Conservation (phyloP, 2,797 vertebrate genomes). For the Botia kubotai region DNA sequence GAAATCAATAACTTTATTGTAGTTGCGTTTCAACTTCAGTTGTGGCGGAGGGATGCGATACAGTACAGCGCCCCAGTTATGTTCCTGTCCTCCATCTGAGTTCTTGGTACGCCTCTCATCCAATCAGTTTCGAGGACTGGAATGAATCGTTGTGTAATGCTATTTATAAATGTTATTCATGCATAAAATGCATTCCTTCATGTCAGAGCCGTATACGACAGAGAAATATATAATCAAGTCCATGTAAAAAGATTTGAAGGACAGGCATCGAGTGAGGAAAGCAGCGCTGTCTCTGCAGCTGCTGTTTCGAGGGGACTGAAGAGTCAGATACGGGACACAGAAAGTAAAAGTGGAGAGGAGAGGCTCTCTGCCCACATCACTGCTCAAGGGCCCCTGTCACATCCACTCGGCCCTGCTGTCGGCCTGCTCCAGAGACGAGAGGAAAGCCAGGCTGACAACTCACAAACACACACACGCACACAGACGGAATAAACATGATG, state of each 20-base stretch:
- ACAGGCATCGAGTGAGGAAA: conserved; percentile 27
- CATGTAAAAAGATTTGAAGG: conserved; percentile 30
- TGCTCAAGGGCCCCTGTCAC: conserved; percentile 20
- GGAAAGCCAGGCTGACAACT: conserved; percentile 35
- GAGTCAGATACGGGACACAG: conserved; percentile 32
- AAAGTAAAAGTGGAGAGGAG: conserved; percentile 28
- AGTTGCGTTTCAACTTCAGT: neutral
- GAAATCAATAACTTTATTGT: neutral
- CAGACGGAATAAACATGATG: conserved; percentile 13
- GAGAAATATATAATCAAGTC: neutral
- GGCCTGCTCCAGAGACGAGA: conserved; percentile 14
- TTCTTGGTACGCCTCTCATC: neutral
- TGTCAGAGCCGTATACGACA: neutral
- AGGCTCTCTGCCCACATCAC: conserved; percentile 27
- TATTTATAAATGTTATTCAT: conserved; percentile 21
- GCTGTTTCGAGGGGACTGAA: conserved; percentile 29
- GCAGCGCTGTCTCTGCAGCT: conserved; percentile 4
- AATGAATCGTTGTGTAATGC: conserved; percentile 11
- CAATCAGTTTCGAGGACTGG: neutral
- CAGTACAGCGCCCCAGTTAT: neutral
- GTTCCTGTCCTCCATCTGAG: neutral
- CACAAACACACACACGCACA: conserved; percentile 29
- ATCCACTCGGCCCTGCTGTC: conserved; percentile 43
- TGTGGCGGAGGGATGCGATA: neutral
- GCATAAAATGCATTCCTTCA: conserved; percentile 6